Evolutionary conservation across 2,797 vertebrate species (phyloP), one percentile per base, ranked within the genome.

Genomic region (Linurgus olivaceus): DNA sequence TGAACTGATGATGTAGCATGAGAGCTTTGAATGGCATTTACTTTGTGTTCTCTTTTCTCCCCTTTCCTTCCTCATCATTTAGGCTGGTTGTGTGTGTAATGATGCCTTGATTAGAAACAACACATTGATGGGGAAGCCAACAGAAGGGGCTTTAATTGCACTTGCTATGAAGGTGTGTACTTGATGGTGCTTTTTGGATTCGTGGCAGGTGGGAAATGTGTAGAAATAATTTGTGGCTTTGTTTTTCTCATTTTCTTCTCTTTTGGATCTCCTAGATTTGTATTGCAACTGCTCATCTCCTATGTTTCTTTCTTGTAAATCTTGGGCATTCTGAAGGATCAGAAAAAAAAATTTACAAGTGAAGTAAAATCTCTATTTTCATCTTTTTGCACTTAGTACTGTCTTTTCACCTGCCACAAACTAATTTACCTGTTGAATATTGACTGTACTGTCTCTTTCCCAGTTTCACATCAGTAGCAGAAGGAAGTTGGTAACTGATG

Each of bases 71-170:
- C 59, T 83, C 37, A 1, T 67, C 25, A 95, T 95, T 38, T 71
- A 98, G 99, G 99, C 98, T 1, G 99, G 99, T 48, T 99, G 99
- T 91, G 98, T 99, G 92, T 99, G 99, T 93, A 99, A 99, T 61
- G 99, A 99, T 97, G 98, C 99, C 5, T 73, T 99, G 94, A 99
- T 99, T 97, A 98, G 98, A 96, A 99, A 98, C 95, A 98, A 98
- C 83, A 98, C 97, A 0, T 97, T 99, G 80, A 99, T 99, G 98
- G 99, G 99, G 26, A 99, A 98, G 31, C 99, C 99, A 37, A 99
- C 99, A 1, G 99, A 99, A 97, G 99, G 99, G 70, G 98, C 98
- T 85, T 96, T 98, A 86, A 97, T 98, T 23, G 98, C 98, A 5
- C 98, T 98, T 54, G 97, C 98, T 33, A 98, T 98, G 98, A 98